Conservation (phyloP, 2,113 vertebrate genomes). For the human (Homo sapiens) region DNA sequence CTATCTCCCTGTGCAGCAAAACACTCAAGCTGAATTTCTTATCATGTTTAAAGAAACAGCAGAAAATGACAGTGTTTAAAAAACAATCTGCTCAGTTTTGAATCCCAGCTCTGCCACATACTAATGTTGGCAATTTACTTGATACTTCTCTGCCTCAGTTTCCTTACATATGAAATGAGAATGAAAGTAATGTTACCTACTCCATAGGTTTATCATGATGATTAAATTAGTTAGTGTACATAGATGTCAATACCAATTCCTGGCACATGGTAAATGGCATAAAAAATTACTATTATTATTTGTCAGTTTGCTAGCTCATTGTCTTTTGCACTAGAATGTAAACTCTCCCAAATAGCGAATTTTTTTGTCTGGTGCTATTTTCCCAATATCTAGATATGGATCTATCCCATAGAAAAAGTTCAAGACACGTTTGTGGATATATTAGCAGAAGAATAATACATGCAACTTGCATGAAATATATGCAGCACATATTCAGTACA, state of each 20-base stretch:
- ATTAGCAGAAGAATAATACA: background rate
- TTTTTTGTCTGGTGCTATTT: background rate
- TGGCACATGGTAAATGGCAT: background rate
- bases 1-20: background rate
- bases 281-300: background rate
- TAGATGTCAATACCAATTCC: background rate
- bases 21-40: background rate
- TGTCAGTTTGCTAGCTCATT: background rate
- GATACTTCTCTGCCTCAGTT: background rate
- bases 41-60: background rate
- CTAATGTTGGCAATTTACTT: background rate
- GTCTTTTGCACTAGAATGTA: background rate
- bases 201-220: background rate
- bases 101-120: background rate
- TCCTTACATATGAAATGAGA: background rate
- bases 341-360: background rate
- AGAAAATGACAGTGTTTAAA: background rate
- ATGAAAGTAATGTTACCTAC: background rate
- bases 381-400: rapidly evolving
- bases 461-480: background rate
- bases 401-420: background rate
- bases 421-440: background rate
- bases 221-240: background rate
- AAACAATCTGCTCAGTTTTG: background rate
- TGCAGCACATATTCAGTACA: background rate